Evolutionary conservation across 2,888 invertebrate genomes (phyloP).

Genomic region (Odontothrips loti): DNA sequence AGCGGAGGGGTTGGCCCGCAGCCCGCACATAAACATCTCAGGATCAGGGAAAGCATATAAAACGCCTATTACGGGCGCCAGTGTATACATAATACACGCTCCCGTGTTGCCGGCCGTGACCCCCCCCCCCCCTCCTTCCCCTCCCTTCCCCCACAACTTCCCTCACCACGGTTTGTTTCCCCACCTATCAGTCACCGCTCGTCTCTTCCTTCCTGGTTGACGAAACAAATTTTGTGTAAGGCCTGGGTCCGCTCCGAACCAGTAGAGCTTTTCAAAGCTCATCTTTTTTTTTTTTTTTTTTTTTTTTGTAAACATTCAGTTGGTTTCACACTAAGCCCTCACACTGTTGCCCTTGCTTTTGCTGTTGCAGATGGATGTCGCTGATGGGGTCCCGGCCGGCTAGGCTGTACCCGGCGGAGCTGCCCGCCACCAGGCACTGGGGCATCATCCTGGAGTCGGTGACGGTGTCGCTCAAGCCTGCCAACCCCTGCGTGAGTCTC

Average conservation of each 20-base stretch:
- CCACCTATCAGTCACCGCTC: neutral
- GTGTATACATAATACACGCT: neutral
- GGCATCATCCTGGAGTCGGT: conserved; percentile 3
- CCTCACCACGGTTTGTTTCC: neutral
- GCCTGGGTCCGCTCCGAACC: too few species aligned
- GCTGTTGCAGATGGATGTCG: conserved; percentile 21
- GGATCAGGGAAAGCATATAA: conserved; percentile 24
- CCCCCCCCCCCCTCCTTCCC: neutral
- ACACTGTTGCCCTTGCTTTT: neutral
- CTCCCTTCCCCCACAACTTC: neutral
- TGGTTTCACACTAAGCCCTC: too few species aligned
- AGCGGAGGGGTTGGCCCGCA: neutral
- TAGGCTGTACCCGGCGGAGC: conserved; percentile 6
- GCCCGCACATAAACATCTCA: conserved; percentile 22
- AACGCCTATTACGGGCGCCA: conserved; percentile 4
- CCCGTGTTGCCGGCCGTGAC: neutral
- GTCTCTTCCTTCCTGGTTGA: neutral
- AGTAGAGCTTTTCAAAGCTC: neutral
- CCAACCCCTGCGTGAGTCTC: neutral
- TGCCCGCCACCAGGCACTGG: conserved; percentile 18
- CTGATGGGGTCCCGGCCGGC: neutral
- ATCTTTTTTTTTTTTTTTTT: neutral
- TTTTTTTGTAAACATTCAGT: too few species aligned
- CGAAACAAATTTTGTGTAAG: neutral
- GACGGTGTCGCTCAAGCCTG: neutral